Evolutionary conservation across 2,888 invertebrate species (phyloP), one percentile per base, ranked within the genome.

Genomic region (Nymphalis urticae): DNA sequence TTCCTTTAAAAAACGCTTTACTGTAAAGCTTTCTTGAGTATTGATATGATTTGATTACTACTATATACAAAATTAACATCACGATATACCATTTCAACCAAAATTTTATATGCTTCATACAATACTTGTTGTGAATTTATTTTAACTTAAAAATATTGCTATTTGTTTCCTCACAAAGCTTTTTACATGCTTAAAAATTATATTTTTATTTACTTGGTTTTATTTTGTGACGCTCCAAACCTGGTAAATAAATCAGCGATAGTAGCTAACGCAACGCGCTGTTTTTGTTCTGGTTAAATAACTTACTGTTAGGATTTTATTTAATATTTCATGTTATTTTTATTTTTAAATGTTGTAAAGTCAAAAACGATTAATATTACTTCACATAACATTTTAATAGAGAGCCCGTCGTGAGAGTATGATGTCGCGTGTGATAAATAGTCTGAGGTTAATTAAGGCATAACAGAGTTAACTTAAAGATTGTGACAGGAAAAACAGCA

Each of bases 381-480:
- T 56, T 27, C 32, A 9, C 56, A 56, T n/a, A 32, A 32, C 9
- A 32, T 56, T 56, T n/a, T 56, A 56, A 56, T 32, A 56, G 36
- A 32, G 27, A 56, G 32, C 36, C 54, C 47, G 66, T 66, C 48
- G 66, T 36, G 48, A 62, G 54, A 62, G 54, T 64, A 48, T 61
- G 67, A 68, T 71, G 71, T 73, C 72, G 71, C 68, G 64, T 73
- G 75, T 72, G 71, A 74, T 62, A 67, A 68, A 64, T 73, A 76
- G 60, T 48, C n/a, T 21, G 64, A 48, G 62, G 56, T 65, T 69
- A 69, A 69, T 69, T 69, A 69, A 69, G 56, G 42, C 48, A 51
- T 61, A 64, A 64, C 59, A 69, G 50, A 54, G 61, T 47, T 62
- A 16, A 58, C 54, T 58, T 32, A 58, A 64, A 69, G 56, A 21